These are phyloP conservation scores for Athalia rosae DNA, from an alignment of 2,888 invertebrate species.

Conservation along the genomic window DNA sequence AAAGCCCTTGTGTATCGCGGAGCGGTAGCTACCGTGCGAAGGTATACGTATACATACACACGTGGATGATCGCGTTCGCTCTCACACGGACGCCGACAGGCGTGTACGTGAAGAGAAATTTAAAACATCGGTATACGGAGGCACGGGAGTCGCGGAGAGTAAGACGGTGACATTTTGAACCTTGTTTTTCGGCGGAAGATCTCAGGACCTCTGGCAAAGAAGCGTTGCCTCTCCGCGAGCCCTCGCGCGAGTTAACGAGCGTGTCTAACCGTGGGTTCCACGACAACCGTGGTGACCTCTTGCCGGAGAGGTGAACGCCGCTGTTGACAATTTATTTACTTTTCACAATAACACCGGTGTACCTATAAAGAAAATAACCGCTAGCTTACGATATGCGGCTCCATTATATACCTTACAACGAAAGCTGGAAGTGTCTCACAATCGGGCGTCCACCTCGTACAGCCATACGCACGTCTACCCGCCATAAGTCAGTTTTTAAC, in stretches of 20 bases:
- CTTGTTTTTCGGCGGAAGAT: conserved; percentile 47
- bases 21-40: too few species aligned
- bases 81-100: too few species aligned
- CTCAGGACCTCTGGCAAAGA: conserved; percentile 50
- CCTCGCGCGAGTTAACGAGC: conserved; percentile 59
- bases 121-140: neutral
- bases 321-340: conserved; percentile 43
- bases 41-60: neutral
- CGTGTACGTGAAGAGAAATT: conserved; percentile 23
- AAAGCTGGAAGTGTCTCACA: conserved; percentile 20
- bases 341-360: conserved; percentile 31
- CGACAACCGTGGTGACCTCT: conserved; percentile 44
- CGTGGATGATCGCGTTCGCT: too few species aligned
- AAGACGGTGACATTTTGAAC: conserved; percentile 42
- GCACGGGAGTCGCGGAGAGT: neutral
- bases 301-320: conserved; percentile 14
- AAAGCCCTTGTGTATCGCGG: conserved; percentile 38
- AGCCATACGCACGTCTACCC: too few species aligned
- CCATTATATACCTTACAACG: conserved; percentile 10
- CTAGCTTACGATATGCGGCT: neutral
- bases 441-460: neutral
- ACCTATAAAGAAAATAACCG: neutral
- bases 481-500: neutral
- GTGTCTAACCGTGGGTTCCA: conserved; percentile 60
- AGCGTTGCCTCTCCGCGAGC: conserved; percentile 16